Base-by-base conservation (phyloP, 2,888 invertebrate species). In the Rotaria sp. region DNA sequence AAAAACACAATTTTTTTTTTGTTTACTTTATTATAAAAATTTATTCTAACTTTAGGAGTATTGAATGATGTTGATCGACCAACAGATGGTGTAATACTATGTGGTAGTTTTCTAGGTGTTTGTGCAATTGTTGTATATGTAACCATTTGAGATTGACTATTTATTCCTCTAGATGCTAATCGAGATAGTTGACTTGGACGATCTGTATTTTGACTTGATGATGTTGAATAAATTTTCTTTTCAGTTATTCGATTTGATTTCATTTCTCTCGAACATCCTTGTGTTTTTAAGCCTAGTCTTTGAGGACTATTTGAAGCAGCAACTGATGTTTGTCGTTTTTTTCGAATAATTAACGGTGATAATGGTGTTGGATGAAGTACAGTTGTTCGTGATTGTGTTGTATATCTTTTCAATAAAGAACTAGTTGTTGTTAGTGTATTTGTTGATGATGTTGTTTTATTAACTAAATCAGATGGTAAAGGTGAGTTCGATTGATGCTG, bases 401-500 rank as follows among this genome's bases (percentile, higher is more conserved):
- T n/a, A 30, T 85, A 75, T 52, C 38, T 38, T 41, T 26, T 15
- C 2, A 84, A 45, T 48, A 84, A 11, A 0, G 84, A 55, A 85
- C 30, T 57, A 30, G 8, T 50, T 45, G 80, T 26, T 80, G 38
- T 80, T 1, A 45, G 1, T 26, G 26, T 80, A 13, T 26, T 45
- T 13, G 45, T 45, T 80, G 55, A 41, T 86, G 84, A 52, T 48
- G 57, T 59, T 74, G 30, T 67, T 26, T 84, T 48, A 84, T 45
- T 84, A n/a, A 52, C 18, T 30, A 52, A 84, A 21, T 84, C 52
- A 10, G 84, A 84, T 84, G 59, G 10, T 80, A 26, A 15, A 38
- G 80, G 45, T 45, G 80, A 26, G 4, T 26, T n/a, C 52, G 52
- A n/a, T 45, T 15, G 84, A 41, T 30, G 13, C 52, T 26, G 48